A percentile compares a stretch with the other conserved stretches of the same genome.
phyloP scores from a whole-genome alignment of 2,797 vertebrate genomes.

The Myoxocephalus aenaeus region DNA sequence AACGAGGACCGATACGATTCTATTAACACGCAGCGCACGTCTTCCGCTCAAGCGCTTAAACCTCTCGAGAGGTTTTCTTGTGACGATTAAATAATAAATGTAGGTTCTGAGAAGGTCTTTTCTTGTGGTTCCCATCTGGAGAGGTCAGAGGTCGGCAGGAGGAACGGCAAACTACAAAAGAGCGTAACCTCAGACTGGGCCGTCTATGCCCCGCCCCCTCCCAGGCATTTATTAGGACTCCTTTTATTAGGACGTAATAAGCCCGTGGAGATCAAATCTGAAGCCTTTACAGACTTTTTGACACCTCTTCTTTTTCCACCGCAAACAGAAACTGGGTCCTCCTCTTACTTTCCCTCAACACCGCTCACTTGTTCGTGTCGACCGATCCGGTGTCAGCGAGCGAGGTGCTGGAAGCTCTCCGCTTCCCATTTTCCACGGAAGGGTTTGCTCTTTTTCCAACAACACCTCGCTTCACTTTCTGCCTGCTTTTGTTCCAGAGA shows the following conservation, averaged over 20 bases:
- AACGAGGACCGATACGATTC: slow-evolving; percentile 7
- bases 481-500: background rate
- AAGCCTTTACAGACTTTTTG: background rate
- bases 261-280: slow-evolving; percentile 42
- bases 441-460: slow-evolving; percentile 15
- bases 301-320: background rate
- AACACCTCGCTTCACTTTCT: background rate
- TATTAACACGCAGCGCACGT: slow-evolving; percentile 19
- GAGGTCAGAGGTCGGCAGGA: background rate
- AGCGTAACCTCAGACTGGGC: too few relatives aligned
- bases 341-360: slow-evolving; percentile 9
- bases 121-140: background rate
- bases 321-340: slow-evolving; percentile 1
- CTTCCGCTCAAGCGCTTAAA: slow-evolving; percentile 3
- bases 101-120: background rate
- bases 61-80: background rate
- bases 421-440: slow-evolving; percentile 11
- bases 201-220: background rate
- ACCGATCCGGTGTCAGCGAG: slow-evolving; percentile 20
- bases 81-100: background rate
- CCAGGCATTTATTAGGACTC: background rate
- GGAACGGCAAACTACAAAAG: slow-evolving; percentile 18
- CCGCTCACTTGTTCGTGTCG: background rate
- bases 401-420: slow-evolving; percentile 14
- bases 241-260: too few relatives aligned